phyloP scores from a whole-genome alignment of 92 coral and sea anemone species.

The Actinostola sp. region DNA sequence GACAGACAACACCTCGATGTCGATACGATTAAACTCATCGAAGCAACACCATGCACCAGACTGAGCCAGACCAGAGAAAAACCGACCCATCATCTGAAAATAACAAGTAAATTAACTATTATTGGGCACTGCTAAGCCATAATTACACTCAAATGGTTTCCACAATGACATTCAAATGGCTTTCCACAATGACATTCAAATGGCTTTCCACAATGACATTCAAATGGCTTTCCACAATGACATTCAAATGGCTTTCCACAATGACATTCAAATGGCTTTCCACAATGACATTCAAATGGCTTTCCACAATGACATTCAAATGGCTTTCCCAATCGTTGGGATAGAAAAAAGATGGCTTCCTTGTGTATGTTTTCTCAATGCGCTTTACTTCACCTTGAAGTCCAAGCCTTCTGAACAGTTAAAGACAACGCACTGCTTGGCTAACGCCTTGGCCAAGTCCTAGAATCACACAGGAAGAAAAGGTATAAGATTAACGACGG shows the following conservation, averaged over 20 bases:
- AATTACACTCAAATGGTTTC: background rate
- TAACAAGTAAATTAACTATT: background rate
- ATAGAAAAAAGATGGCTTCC: background rate
- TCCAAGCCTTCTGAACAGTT: conserved; percentile 99
- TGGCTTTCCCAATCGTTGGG: background rate
- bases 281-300: background rate
- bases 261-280: background rate
- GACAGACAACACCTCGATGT: conserved; percentile 97
- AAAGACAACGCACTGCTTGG: conserved; percentile 98
- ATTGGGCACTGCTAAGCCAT: background rate
- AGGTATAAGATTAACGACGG: background rate
- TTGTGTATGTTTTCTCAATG: too few relatives aligned
- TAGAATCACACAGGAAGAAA: conserved; percentile 8
- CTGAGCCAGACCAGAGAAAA: conserved; percentile 98
- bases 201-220: background rate
- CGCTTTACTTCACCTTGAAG: conserved; percentile 59
- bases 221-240: background rate
- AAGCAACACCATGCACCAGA: conserved; percentile 99
- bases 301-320: background rate
- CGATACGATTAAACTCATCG: conserved; percentile 98
- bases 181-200: background rate
- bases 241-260: background rate
- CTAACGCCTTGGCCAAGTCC: conserved; percentile 99
- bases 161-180: background rate
- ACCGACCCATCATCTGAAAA: conserved; percentile 95